These are phyloP conservation scores for Catagonus wagneri DNA, from an alignment of 2,113 vertebrate genomes.

Conservation along the genomic window DNA sequence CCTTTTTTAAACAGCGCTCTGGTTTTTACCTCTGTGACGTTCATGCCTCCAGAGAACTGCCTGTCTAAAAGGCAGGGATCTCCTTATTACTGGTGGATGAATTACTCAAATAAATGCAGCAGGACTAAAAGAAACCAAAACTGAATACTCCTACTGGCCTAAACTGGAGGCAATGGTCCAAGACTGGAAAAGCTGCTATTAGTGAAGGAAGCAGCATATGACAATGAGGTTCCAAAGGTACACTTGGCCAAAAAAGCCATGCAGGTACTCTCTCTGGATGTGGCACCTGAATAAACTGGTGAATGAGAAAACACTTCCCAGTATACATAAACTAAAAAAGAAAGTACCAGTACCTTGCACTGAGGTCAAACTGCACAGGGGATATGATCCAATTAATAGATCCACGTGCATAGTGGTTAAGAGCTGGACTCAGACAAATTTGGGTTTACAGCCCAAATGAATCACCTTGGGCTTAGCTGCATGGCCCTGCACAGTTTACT, in stretches of 20 bases:
- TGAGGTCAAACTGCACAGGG: neutral
- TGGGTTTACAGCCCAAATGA: neutral
- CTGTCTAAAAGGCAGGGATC: conserved; percentile 28
- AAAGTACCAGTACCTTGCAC: neutral
- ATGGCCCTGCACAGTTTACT: neutral
- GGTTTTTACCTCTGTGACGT: conserved; percentile 39
- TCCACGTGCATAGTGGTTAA: neutral
- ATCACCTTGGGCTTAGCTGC: neutral
- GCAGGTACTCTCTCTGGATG: neutral
- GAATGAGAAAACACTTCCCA: neutral
- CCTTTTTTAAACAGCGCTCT: neutral
- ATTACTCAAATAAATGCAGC: conserved; percentile 27
- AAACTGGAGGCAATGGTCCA: neutral
- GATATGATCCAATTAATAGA: neutral
- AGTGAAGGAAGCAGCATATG: neutral
- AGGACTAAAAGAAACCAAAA: conserved; percentile 37
- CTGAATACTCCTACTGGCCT: neutral
- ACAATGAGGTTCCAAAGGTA: neutral
- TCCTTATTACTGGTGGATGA: neutral
- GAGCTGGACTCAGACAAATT: neutral
- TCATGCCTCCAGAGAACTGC: conserved; percentile 53
- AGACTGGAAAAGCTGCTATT: neutral
- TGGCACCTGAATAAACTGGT: neutral
- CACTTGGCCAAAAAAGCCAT: neutral
- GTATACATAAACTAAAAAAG: neutral